Percentiles rank a stretch among this genome's conserved stretches.
phyloP scores from a whole-genome alignment of 2,113 vertebrate genomes.

The Ictidomys tridecemlineatus region DNA sequence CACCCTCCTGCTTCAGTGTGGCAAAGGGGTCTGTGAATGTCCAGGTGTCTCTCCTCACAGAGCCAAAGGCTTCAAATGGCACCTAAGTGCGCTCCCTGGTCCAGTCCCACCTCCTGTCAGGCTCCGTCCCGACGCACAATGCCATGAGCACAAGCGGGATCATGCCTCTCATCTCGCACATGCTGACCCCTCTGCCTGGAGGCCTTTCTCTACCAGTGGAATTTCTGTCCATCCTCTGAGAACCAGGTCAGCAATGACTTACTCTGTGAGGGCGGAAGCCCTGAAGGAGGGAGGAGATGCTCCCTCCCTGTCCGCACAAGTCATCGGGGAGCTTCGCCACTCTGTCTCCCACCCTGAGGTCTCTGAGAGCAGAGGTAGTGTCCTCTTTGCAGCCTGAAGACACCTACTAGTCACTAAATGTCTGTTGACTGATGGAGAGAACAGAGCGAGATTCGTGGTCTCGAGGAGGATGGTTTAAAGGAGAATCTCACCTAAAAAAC shows the following conservation, averaged over 20 bases:
- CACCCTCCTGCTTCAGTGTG: neutral
- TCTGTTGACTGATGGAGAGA: neutral
- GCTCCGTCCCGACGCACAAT: no score
- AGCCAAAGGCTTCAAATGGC: neutral
- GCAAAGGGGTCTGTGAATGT: accelerated
- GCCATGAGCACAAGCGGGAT: neutral
- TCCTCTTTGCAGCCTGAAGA: neutral
- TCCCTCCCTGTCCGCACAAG: neutral
- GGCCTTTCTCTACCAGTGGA: neutral
- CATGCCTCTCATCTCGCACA: neutral
- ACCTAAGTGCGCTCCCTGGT: accelerated
- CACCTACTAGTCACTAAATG: neutral
- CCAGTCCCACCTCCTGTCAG: neutral
- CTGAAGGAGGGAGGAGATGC: accelerated
- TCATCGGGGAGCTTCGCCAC: neutral
- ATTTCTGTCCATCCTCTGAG: neutral
- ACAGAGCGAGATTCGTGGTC: neutral
- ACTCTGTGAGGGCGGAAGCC: accelerated
- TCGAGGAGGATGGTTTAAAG: neutral
- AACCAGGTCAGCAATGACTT: neutral
- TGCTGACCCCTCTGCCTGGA: neutral
- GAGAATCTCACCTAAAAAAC: neutral
- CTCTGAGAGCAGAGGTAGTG: neutral
- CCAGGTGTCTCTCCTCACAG: neutral
- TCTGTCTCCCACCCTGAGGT: neutral